These are phyloP conservation scores for Acanthopleura granulata DNA, from an alignment of 2,888 invertebrate genomes.

Conservation along the genomic window DNA sequence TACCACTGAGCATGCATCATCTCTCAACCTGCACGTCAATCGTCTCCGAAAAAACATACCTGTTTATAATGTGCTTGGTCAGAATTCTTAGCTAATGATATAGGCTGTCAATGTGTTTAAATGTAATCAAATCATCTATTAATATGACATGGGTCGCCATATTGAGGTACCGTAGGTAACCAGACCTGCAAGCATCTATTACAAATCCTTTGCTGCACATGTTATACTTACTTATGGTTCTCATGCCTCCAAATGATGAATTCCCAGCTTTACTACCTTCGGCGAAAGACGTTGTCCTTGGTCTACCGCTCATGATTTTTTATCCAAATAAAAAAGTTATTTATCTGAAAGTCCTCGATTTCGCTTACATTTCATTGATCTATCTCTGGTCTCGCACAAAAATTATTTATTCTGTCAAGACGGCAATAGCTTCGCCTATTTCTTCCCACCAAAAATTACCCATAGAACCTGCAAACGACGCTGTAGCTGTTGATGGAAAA, in stretches of 20 bases:
- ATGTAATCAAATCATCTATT: neutral
- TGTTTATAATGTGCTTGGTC: too few relatives aligned
- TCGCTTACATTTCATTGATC: conserved; percentile 10
- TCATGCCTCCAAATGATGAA: conserved; percentile 59
- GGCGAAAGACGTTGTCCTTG: conserved; percentile 64
- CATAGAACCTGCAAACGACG: neutral
- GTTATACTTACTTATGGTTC: conserved; percentile 58
- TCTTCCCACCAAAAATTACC: neutral
- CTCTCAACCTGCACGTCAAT: too few relatives aligned
- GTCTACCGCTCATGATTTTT: conserved; percentile 60
- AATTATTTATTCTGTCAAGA: conserved; percentile 12
- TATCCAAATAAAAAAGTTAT: neutral
- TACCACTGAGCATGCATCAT: too few relatives aligned
- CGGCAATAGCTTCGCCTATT: neutral
- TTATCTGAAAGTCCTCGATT: conserved; percentile 3
- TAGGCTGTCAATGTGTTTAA: too few relatives aligned
- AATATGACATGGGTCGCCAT: conserved; percentile 5
- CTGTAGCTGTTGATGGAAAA: neutral
- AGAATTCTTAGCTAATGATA: too few relatives aligned
- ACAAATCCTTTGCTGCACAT: too few relatives aligned
- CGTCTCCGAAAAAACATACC: too few relatives aligned
- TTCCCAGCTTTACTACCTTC: conserved; percentile 63
- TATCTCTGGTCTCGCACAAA: neutral
- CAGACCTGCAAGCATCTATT: too few relatives aligned
- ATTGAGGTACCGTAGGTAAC: neutral